These are phyloP conservation scores for Melanotaenia boesemani DNA, from an alignment of 2,797 vertebrate genomes.

Conservation along the genomic window DNA sequence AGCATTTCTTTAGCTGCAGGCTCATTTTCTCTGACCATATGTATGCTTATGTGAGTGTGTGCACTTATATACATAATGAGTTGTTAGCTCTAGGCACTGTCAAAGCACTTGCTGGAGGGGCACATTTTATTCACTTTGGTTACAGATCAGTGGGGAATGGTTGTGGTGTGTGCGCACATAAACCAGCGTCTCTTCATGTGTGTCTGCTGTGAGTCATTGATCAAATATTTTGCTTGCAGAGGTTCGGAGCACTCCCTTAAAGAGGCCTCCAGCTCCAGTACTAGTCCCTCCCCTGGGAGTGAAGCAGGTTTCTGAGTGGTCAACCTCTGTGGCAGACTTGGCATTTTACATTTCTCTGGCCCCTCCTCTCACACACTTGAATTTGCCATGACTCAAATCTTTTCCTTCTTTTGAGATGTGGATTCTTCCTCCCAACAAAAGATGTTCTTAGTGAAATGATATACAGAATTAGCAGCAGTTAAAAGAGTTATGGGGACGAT, in stretches of 20 bases:
- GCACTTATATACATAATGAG: slow-evolving; percentile 38
- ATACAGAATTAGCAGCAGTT: slow-evolving; percentile 9
- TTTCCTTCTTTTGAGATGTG: slow-evolving; percentile 55
- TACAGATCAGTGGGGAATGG: slow-evolving; percentile 54
- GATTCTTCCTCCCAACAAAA: slow-evolving; percentile 50
- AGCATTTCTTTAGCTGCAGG: slow-evolving; percentile 59
- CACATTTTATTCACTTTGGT: slow-evolving; percentile 56
- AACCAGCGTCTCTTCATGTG: slow-evolving; percentile 38
- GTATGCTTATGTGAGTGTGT: slow-evolving; percentile 4
- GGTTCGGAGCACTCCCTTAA: slow-evolving; percentile 75
- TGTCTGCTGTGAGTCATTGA: slow-evolving; percentile 83
- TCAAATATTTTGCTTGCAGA: slow-evolving; percentile 84
- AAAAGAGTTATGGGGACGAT: not conserved
- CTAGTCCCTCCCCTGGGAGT: slow-evolving; percentile 60
- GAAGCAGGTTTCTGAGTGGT: slow-evolving; percentile 67
- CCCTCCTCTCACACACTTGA: slow-evolving; percentile 57
- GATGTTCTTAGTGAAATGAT: slow-evolving; percentile 34
- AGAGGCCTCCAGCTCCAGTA: slow-evolving; percentile 62
- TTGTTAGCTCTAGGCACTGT: slow-evolving; percentile 41
- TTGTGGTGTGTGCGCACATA: slow-evolving; percentile 1
- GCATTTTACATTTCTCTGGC: slow-evolving; percentile 46
- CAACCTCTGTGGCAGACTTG: slow-evolving; percentile 53
- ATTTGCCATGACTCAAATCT: slow-evolving; percentile 67
- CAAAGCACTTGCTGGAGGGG: slow-evolving; percentile 44
- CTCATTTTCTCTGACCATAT: slow-evolving; percentile 13